Conservation (phyloP, 2,888 invertebrate genomes). For the Cartodere bifasciata region DNA sequence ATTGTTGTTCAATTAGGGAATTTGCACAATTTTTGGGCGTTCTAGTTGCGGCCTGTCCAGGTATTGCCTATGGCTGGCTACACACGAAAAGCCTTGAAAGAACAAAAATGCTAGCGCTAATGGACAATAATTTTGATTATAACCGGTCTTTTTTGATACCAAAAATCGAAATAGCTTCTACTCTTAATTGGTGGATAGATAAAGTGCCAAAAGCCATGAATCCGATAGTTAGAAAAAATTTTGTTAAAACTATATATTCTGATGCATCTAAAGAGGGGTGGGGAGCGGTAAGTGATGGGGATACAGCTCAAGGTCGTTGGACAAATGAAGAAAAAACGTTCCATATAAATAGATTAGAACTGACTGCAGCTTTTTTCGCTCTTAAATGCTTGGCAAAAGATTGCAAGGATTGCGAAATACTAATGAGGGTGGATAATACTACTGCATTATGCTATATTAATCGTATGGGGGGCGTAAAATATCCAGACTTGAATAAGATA, state of each 20-base stretch:
- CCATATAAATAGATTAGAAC: slow-evolving; percentile 14
- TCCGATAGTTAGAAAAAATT: slow-evolving; percentile 7
- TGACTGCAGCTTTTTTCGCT: slow-evolving; percentile 12
- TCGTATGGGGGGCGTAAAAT: slow-evolving; percentile 10
- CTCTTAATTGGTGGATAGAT: slow-evolving; percentile 11
- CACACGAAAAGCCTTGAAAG: slow-evolving; percentile 14
- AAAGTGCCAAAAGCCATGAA: slow-evolving; percentile 4
- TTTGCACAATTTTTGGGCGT: slow-evolving; percentile 12
- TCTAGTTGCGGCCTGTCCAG: slow-evolving; percentile 14
- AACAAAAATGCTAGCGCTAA: slow-evolving; percentile 10
- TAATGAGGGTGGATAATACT: slow-evolving; percentile 10
- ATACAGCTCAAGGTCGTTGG: slow-evolving; percentile 10
- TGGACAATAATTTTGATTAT: slow-evolving; percentile 1
- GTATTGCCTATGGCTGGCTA: slow-evolving; percentile 12
- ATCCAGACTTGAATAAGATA: slow-evolving; percentile 11
- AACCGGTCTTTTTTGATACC: too few species aligned
- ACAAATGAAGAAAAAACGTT: slow-evolving; percentile 5
- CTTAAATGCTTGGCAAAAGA: slow-evolving; percentile 10
- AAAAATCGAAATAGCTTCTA: slow-evolving; percentile 2
- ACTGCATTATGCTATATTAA: slow-evolving; percentile 9
- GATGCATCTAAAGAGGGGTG: slow-evolving; percentile 12
- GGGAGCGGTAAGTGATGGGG: slow-evolving; percentile 10
- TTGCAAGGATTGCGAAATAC: slow-evolving; percentile 8
- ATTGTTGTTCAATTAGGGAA: slow-evolving; percentile 12
- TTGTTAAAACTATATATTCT: slow-evolving; percentile 11